Evolutionary conservation across 2,797 vertebrate genomes (phyloP).

Genomic region (Podargus strigoides): DNA sequence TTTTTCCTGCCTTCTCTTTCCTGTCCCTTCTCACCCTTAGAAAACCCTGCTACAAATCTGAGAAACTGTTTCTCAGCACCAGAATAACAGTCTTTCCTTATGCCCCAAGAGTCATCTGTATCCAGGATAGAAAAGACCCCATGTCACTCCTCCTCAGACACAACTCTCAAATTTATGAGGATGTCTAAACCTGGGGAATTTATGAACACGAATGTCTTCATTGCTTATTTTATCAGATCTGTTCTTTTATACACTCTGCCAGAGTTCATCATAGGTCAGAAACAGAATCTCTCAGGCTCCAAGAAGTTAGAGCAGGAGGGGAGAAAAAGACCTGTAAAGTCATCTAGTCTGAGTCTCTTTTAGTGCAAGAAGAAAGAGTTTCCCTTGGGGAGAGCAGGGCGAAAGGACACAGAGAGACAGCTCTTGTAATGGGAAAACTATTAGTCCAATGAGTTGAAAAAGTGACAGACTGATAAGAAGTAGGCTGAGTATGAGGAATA

Average conservation of each 20-base stretch:
- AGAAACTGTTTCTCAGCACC: neutral
- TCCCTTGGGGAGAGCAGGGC: neutral
- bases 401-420: neutral
- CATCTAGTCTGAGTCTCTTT: neutral
- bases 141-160: neutral
- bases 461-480: constrained; percentile 55
- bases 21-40: neutral
- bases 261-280: neutral
- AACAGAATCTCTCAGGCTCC: neutral
- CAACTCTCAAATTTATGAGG: neutral
- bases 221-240: neutral
- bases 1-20: neutral
- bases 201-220: neutral
- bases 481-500: constrained; percentile 38
- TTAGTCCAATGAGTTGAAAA: constrained; percentile 54
- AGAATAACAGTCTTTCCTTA: neutral
- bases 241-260: neutral
- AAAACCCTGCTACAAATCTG: neutral
- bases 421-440: constrained; percentile 6
- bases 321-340: neutral
- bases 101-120: neutral
- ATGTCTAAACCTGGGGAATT: neutral
- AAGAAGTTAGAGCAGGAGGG: neutral
- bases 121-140: neutral
- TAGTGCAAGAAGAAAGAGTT: neutral